A percentile compares a stretch with the other conserved stretches of the same genome.
These are phyloP conservation scores for human (Homo sapiens) DNA, from an alignment of 2,113 vertebrate genomes.

Conservation along the genomic window DNA sequence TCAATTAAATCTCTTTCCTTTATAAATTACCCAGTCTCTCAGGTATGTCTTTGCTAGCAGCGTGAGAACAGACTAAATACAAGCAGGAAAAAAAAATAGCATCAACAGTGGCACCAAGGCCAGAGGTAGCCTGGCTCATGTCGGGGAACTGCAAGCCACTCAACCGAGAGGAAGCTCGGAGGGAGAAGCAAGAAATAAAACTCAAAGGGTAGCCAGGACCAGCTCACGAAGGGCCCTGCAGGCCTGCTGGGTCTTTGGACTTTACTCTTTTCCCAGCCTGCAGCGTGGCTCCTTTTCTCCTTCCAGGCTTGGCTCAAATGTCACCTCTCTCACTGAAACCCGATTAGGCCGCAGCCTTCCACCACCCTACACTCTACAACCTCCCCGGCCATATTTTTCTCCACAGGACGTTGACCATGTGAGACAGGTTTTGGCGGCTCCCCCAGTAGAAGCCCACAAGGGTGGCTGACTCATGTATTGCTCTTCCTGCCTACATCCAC, in stretches of 20 bases:
- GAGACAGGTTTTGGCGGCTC: not conserved
- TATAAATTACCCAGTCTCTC: too few species aligned
- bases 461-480: not conserved
- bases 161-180: not conserved
- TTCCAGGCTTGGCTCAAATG: not conserved
- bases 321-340: not conserved
- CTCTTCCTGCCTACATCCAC: not conserved
- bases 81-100: not conserved
- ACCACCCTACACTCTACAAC: accelerated
- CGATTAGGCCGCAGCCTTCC: not conserved
- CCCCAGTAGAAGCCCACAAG: not conserved
- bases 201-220: not conserved
- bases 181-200: not conserved
- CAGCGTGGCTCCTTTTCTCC: not conserved
- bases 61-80: too few species aligned
- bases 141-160: not conserved
- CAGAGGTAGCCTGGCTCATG: not conserved
- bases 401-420: not conserved
- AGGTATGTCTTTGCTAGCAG: too few species aligned
- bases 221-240: not conserved
- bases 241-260: not conserved
- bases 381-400: not conserved
- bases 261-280: not conserved
- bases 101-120: not conserved
- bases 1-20: too few species aligned